Conservation (phyloP, 2,888 invertebrate species). For the Allygus modestus region DNA sequence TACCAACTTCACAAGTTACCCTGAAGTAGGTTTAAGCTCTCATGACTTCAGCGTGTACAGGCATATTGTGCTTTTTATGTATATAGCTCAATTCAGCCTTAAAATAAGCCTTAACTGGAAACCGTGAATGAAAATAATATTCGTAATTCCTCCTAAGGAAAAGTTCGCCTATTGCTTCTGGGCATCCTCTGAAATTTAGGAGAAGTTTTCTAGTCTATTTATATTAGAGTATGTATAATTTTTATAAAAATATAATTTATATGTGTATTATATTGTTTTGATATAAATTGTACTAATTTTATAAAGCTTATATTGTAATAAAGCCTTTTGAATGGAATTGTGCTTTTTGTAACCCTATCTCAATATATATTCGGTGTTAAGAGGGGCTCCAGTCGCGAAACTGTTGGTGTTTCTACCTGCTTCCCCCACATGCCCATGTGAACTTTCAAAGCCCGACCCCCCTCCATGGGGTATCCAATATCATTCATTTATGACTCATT, state of each 20-base stretch:
- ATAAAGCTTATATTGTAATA: conserved; percentile 31
- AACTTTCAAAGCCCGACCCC: too few relatives aligned
- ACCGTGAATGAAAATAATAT: background rate
- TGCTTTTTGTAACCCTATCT: too few relatives aligned
- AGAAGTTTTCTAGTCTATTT: conserved; percentile 28
- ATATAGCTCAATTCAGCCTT: background rate
- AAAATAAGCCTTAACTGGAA: conserved; percentile 8
- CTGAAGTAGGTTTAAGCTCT: background rate
- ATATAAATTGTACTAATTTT: conserved; percentile 41
- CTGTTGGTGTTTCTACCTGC: too few relatives aligned
- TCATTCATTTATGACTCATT: too few relatives aligned
- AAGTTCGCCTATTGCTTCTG: background rate
- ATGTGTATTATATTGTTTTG: conserved; percentile 25
- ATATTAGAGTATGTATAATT: conserved; percentile 18
- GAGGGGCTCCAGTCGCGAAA: too few relatives aligned
- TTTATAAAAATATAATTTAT: conserved; percentile 26
- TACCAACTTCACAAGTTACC: conserved; percentile 17
- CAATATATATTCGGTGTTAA: too few relatives aligned
- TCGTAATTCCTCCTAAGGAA: background rate
- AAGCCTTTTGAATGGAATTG: background rate
- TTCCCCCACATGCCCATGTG: too few relatives aligned
- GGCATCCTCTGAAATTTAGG: background rate
- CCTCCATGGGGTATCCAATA: too few relatives aligned
- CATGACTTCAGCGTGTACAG: background rate
- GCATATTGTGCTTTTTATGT: conserved; percentile 3